Base-by-base conservation (phyloP, 2,888 invertebrate genomes). In the Noctua janthina region DNA sequence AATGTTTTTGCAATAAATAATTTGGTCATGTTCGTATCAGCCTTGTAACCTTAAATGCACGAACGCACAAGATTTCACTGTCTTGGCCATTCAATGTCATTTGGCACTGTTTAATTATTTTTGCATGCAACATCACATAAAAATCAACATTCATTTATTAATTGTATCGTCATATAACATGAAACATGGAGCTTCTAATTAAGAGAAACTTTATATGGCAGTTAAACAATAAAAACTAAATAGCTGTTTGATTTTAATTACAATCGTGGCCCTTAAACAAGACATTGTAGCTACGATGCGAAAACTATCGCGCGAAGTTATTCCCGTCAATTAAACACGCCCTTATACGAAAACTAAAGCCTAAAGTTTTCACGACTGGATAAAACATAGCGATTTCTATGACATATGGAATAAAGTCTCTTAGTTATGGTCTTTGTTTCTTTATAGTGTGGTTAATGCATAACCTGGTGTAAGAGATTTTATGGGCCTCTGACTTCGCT, bases 21-120 rank as follows among this genome's bases (percentile, higher is more conserved):
- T 71, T 74, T 39, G 39, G 51, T 78, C 67, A 56, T 62, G 56
- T 79, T 23, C 62, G 56, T 70, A 66, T 70, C 68, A 64, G 49
- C 71, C 68, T 83, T 82, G 83, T 68, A 64, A 83, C 56, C 54
- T 39, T 56, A 83, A 68, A 83, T 72, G 78, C 83, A 82, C 78
- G 68, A 82, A 72, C 46, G 68, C 54, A 78, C 83, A 83, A 64
- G 54, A 69, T 70, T 74, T 74, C 67, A 56, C 71, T 84, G 46
- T 67, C 46, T 29, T 59, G 43, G 11, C 29, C 43, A 59, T 67
- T 54, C 66, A 59, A 71, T 54, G 43, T 51, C 29, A 29, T 62
- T 78, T 49, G n/a, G 17, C 10, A 46, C 13, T 49, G 51, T 43
- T 29, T 59, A 15, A 43, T 76, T 82, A 15, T 81, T 62, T 69